Evolutionary conservation across 2,888 invertebrate species (phyloP), one percentile per base, ranked within the genome.

Genomic region (Conistra vaccinii): DNA sequence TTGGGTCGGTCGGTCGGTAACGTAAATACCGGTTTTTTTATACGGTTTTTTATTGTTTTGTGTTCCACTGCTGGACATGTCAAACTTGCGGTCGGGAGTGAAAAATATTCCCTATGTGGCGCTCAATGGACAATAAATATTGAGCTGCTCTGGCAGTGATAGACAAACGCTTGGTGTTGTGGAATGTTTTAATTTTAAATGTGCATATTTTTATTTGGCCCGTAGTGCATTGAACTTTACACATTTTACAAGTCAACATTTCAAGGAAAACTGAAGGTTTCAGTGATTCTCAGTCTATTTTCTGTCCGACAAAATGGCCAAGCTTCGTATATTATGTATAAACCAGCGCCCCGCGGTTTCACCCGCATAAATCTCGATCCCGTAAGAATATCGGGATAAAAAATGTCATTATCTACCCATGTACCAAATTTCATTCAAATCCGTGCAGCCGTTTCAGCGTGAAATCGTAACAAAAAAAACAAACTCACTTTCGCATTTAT

Each of bases 121-220:
- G 72, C 66, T 86, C 78, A 76, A 84, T 87, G 81, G 76, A 63
- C 73, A 69, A 78, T 81, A 85, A 83, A 81, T 83, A 79, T 82
- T 72, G 73, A 74, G 48, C 65, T 48, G 60, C 17, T 35, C 72
- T 69, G 74, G 39, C 65, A 60, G 82, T 78, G 78, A 87, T 78
- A 81, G 77, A 66, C 45, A 65, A 81, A 71, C 60, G 70, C 48
- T 73, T 42, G n/a, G 29, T 69, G 48, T 65, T 42, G 58, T 26
- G 12, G 51, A 45, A 53, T 53, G 32, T 65, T 69, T 63, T 57
- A 26, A 55, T 68, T 60, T 48, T 9, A 29, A 60, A 69, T 45
- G 26, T 73, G 66, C 65, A 29, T 53, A 26, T 69, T 12, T 68
- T 61, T 68, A 51, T 42, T 53, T 60, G 26, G 12, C 9, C 42